Evolutionary conservation across 1,140 invertebrate species (phyloP).

Genomic region (Zeugodacus cucurbitae): DNA sequence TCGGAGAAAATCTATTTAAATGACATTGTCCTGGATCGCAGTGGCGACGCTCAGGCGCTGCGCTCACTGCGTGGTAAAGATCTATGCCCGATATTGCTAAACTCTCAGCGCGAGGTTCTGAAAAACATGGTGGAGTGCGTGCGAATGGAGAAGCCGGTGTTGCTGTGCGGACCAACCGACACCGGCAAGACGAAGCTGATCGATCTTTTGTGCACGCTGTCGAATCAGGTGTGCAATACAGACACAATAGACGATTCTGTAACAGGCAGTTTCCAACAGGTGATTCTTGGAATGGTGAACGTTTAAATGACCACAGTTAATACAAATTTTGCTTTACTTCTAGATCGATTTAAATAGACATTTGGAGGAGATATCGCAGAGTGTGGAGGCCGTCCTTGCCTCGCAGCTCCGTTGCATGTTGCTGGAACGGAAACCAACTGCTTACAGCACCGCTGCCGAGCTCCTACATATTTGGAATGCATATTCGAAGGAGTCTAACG

Average conservation of each 20-base stretch:
- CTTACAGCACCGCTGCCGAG: not conserved
- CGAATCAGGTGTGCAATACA: conserved; percentile 58
- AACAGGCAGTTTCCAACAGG: conserved; percentile 64
- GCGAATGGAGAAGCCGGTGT: conserved; percentile 60
- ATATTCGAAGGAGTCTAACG: conserved; percentile 51
- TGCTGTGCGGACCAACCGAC: conserved; percentile 61
- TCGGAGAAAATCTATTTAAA: conserved; percentile 58
- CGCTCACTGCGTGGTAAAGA: conserved; percentile 44
- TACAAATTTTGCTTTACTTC: conserved; percentile 45
- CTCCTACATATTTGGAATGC: conserved; percentile 56
- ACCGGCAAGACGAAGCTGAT: conserved; percentile 64
- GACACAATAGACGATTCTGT: conserved; percentile 65
- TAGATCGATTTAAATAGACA: conserved; percentile 79
- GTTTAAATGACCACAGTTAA: not conserved
- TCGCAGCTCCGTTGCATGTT: not conserved
- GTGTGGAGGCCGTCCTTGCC: conserved; percentile 57
- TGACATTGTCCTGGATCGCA: conserved; percentile 56
- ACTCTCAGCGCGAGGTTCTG: conserved; percentile 54
- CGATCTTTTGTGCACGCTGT: conserved; percentile 56
- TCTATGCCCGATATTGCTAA: conserved; percentile 53
- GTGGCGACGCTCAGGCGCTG: conserved; percentile 31
- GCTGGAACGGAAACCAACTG: not conserved
- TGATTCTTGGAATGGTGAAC: conserved; percentile 16
- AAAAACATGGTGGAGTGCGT: conserved; percentile 62
- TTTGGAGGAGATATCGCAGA: conserved; percentile 71